phyloP scores from a whole-genome alignment of 2,797 vertebrate genomes.

The Sciurus vulgaris region DNA sequence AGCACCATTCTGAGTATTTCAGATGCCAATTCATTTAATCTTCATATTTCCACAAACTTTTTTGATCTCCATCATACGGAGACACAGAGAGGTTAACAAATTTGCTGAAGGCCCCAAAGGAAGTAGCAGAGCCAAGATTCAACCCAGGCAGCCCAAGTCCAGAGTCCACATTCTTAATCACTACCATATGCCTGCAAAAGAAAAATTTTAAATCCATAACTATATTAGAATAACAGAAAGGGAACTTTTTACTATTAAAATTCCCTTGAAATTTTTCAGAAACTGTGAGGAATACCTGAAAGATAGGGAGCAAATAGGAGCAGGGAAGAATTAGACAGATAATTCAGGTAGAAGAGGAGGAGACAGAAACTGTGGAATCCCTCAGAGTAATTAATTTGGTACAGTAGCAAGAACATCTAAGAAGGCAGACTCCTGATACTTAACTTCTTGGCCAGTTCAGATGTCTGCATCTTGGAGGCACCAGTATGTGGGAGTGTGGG shows the following conservation, averaged over 20 bases:
- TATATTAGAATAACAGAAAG: slow-evolving; percentile 32
- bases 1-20: not conserved
- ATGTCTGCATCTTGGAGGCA: slow-evolving; percentile 2
- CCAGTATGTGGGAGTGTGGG: not conserved
- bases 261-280: not conserved
- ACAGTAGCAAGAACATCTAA: not conserved
- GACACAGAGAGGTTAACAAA: slow-evolving; percentile 36
- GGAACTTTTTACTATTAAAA: not conserved
- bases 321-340: not conserved
- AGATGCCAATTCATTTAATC: not conserved
- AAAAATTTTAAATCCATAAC: not conserved
- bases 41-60: not conserved
- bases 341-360: not conserved
- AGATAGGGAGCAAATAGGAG: not conserved
- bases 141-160: not conserved
- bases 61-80: not conserved
- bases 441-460: not conserved
- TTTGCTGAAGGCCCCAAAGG: not conserved
- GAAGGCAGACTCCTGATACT: not conserved
- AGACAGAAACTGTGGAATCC: not conserved
- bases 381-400: not conserved
- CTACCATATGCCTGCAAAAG: not conserved
- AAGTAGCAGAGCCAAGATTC: slow-evolving; percentile 26
- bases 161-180: not conserved
- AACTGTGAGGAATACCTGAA: not conserved